These are phyloP conservation scores for Aplidium turbinatum DNA, from an alignment of 23 tunicate genomes.

Conservation along the genomic window DNA sequence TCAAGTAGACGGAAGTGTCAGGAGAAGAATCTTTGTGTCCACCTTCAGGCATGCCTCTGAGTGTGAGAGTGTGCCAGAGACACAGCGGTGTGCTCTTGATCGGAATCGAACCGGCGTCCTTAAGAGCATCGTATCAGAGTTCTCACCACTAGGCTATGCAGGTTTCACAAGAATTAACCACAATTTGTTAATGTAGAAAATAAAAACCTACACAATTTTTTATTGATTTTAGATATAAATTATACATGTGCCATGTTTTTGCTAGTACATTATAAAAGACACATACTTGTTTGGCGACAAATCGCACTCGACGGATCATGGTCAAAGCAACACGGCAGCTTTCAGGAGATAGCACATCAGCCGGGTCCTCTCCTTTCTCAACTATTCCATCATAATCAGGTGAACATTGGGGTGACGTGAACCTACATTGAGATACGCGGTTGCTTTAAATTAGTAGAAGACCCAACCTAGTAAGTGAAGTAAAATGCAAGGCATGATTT, in stretches of 20 bases:
- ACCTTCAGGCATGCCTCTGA: no score
- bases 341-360: constrained; percentile 19
- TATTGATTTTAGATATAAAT: neutral
- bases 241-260: neutral
- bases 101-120: no score
- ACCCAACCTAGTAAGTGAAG: no score
- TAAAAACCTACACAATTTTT: neutral
- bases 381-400: neutral
- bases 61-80: no score
- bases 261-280: neutral
- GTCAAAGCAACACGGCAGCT: constrained; percentile 5
- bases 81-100: no score
- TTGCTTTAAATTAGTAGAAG: no score
- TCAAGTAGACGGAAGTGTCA: no score
- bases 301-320: constrained; percentile 8
- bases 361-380: neutral
- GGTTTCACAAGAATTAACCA: neutral
- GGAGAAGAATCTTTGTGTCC: no score
- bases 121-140: no score
- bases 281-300: constrained; percentile 13
- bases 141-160: neutral
- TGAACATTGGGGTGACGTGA: constrained; percentile 23
- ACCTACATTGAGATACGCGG: no score
- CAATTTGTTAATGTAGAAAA: neutral
- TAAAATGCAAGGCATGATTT: no score